Conservation (phyloP, 2,113 vertebrate species). For the Pipa parva region DNA sequence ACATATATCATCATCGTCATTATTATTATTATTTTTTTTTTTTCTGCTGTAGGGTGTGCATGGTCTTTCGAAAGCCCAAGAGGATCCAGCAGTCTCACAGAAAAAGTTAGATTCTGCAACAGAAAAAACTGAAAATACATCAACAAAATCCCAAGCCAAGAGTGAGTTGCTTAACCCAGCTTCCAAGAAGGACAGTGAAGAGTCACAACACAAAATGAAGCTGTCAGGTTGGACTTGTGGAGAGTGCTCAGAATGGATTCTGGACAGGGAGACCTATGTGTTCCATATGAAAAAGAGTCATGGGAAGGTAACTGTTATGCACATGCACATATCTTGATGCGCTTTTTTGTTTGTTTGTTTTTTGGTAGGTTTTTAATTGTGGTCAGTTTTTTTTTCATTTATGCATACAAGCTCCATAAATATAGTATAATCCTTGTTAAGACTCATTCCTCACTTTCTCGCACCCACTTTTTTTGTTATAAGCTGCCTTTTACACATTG, state of each 20-base stretch:
- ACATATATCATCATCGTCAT: too few relatives aligned
- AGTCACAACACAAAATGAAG: conserved; percentile 62
- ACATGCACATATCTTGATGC: too few relatives aligned
- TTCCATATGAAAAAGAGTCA: conserved; percentile 87
- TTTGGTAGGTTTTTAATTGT: too few relatives aligned
- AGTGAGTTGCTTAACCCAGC: conserved; percentile 35
- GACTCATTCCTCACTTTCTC: too few relatives aligned
- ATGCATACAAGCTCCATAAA: too few relatives aligned
- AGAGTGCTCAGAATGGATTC: conserved; percentile 84
- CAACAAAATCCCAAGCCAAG: conserved; percentile 24
- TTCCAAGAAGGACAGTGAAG: conserved; percentile 50
- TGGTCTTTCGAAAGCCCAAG: conserved; percentile 64
- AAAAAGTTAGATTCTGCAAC: conserved; percentile 50
- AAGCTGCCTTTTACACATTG: too few relatives aligned
- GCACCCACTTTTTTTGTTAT: too few relatives aligned
- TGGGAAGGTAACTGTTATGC: conserved; percentile 84
- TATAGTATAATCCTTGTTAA: too few relatives aligned
- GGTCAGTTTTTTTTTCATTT: too few relatives aligned
- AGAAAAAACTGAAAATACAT: conserved; percentile 35
- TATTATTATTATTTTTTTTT: not conserved
- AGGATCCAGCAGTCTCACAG: conserved; percentile 59
- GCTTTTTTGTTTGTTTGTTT: too few relatives aligned
- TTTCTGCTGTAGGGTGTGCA: conserved; percentile 68
- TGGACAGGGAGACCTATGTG: conserved; percentile 82
- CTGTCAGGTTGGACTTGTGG: conserved; percentile 82